Evolutionary conservation across 1,140 invertebrate genomes (phyloP), one percentile per base, ranked within the genome.

Genomic region (Hyphantria cunea): DNA sequence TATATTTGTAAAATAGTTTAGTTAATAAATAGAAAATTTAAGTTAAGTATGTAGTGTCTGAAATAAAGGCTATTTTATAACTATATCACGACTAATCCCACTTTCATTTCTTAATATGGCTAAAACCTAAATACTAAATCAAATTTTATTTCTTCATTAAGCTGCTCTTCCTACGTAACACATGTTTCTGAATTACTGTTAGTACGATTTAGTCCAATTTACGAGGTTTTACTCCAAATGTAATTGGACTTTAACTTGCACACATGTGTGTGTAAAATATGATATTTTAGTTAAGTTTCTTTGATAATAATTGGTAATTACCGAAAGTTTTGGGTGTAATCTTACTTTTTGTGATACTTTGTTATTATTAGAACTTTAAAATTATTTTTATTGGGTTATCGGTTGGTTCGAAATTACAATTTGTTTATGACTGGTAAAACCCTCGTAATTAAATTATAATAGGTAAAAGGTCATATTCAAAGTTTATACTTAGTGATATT

Each of bases 121-220:
- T 33, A 49, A 33, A 58, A 48, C 33, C 32, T 48, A 39, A 12
- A 58, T 56, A 17, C 39, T 58, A 58, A 58, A 58, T 58, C 55
- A 58, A 14, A 32, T 32, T 10, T 49, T 58, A 58, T 58, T 58
- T 48, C 55, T 58, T 58, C 48, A 58, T 58, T 58, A 58, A 49
- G 31, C 11, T 33, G 45, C 8, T 32, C 34, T 37, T 58, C 55
- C 55, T 39, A 2, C 11, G 55, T 31, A 48, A 48, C 55, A 58
- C 34, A 48, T 58, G 55, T 49, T 48, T 17, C 55, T 58, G 33
- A 58, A 49, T 48, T 58, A 58, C 48, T 58, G 41, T 48, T 37
- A 25, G 37, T 58, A 55, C 31, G 44, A 48, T 58, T 58, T 45
- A 32, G 34, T 58, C 47, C 45, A 58, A 58, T 49, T 58, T 58